phyloP scores from a whole-genome alignment of 2,888 invertebrate genomes.

The Sphaerophoria taeniata region DNA sequence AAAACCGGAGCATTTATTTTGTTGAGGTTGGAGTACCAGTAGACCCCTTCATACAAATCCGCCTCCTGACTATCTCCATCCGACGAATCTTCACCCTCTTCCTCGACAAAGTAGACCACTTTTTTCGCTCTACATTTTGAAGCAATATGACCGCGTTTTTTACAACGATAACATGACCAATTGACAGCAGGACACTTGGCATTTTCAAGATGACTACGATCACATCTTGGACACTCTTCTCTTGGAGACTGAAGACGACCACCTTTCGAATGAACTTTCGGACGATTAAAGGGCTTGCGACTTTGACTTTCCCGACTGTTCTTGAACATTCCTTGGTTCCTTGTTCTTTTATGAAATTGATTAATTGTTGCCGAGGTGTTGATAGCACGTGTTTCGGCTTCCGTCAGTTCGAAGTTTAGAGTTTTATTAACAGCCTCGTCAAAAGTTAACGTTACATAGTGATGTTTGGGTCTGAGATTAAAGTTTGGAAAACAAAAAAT shows the following conservation, averaged over 20 bases:
- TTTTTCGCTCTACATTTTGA: constrained; percentile 1
- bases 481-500: no score
- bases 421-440: not conserved
- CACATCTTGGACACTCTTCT: constrained; percentile 9
- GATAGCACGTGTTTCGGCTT: constrained; percentile 5
- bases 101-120: constrained; percentile 1
- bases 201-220: constrained; percentile 9
- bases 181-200: not conserved
- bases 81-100: not conserved
- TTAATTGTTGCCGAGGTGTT: constrained; percentile 1
- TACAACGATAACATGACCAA: constrained; percentile 5
- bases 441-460: not conserved
- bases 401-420: constrained; percentile 8
- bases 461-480: no score
- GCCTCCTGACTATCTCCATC: not conserved
- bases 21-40: constrained; percentile 1
- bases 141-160: not conserved
- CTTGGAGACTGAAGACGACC: not conserved
- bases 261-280: not conserved
- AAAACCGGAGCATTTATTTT: constrained; percentile 4
- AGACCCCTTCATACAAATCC: not conserved
- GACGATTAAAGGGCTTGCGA: not conserved
- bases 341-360: not conserved
- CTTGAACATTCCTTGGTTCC: not conserved
- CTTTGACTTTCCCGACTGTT: not conserved